These are phyloP conservation scores for Plutella xylostella DNA, from an alignment of 2,888 invertebrate genomes.

Conservation along the genomic window DNA sequence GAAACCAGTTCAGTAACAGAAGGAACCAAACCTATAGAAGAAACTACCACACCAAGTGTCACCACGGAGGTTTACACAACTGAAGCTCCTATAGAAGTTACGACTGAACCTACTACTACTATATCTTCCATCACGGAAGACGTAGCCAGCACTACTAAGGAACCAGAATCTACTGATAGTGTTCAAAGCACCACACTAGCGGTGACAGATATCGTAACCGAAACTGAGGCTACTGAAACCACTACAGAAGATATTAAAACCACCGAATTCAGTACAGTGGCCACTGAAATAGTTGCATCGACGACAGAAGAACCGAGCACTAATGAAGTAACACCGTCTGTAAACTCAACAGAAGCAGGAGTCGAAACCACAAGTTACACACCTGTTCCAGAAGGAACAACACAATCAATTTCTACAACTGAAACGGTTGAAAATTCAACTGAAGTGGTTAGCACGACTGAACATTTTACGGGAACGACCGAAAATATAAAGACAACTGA, in stretches of 20 bases:
- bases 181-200: not conserved
- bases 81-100: too few species aligned
- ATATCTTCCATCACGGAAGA: too few species aligned
- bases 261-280: not conserved
- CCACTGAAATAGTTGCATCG: not conserved
- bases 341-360: not conserved
- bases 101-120: too few species aligned
- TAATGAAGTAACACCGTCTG: not conserved
- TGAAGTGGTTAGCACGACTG: not conserved
- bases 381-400: not conserved
- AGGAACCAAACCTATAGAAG: not conserved
- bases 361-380: not conserved
- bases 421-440: not conserved
- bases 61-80: too few species aligned
- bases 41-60: not conserved
- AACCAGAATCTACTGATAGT: not conserved
- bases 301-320: not conserved
- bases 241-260: not conserved
- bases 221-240: not conserved
- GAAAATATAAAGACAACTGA: too few species aligned
- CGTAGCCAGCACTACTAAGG: too few species aligned
- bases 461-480: too few species aligned
- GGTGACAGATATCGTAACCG: not conserved
- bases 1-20: not conserved
- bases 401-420: not conserved